phyloP scores from a whole-genome alignment of 2,888 invertebrate species.

The Eupithecia vulgata region DNA sequence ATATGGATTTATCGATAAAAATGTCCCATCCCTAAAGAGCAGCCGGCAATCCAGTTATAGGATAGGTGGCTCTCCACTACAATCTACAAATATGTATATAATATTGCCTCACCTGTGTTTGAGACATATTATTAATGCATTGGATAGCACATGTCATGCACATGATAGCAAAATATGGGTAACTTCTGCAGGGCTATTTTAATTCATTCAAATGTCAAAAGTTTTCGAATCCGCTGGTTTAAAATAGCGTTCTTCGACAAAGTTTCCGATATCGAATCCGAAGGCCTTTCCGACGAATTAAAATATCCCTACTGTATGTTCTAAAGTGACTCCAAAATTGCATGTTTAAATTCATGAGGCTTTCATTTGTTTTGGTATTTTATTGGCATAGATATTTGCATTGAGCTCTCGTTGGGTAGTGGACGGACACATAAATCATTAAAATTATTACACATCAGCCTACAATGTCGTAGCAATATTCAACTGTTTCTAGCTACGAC shows the following conservation, averaged over 20 bases:
- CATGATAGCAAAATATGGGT: neutral
- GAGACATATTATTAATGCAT: constrained; percentile 4
- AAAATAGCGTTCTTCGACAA: too few species aligned
- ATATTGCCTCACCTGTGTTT: neutral
- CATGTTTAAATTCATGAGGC: constrained; percentile 7
- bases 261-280: too few species aligned
- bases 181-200: too few species aligned
- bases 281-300: too few species aligned
- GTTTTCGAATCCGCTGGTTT: too few species aligned
- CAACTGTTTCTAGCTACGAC: neutral
- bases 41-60: constrained; percentile 50
- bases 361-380: constrained; percentile 6
- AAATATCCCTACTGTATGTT: too few species aligned
- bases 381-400: neutral
- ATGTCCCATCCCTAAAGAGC: constrained; percentile 39
- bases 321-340: neutral
- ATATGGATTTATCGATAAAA: neutral
- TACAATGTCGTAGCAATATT: neutral
- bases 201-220: too few species aligned
- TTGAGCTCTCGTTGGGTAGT: neutral
- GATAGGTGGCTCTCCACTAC: neutral
- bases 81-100: constrained; percentile 1
- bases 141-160: neutral
- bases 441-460: too few species aligned
- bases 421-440: neutral